phyloP scores from a whole-genome alignment of 2,888 invertebrate genomes.

The Pterostichus niger region DNA sequence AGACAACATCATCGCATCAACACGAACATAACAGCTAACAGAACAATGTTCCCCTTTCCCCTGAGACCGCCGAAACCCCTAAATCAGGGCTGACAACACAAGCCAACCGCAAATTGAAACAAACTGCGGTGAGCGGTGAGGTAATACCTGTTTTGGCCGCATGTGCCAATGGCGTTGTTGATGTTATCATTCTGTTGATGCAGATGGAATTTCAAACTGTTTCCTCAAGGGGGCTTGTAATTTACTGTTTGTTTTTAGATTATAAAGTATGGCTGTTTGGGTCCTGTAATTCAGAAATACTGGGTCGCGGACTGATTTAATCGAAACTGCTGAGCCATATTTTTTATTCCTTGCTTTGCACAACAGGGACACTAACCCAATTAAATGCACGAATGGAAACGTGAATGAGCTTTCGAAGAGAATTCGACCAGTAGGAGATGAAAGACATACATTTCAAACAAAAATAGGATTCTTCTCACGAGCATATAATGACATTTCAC shows the following conservation, averaged over 20 bases:
- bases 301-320: not conserved
- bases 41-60: not conserved
- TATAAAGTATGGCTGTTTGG: constrained; percentile 1
- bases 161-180: constrained; percentile 37
- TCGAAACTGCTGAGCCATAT: too few relatives aligned
- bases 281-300: not conserved
- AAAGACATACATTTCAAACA: too few relatives aligned
- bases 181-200: constrained; percentile 42
- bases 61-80: constrained; percentile 13
- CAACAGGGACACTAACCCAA: too few relatives aligned
- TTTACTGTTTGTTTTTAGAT: constrained; percentile 37
- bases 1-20: constrained; percentile 1
- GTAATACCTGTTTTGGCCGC: constrained; percentile 54
- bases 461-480: too few relatives aligned
- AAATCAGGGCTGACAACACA: constrained; percentile 64
- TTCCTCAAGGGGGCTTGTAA: constrained; percentile 32
- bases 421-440: too few relatives aligned
- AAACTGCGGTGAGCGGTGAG: constrained; percentile 50
- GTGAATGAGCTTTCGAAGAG: too few relatives aligned
- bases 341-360: too few relatives aligned
- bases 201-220: constrained; percentile 45
- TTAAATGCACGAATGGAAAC: too few relatives aligned
- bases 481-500: too few relatives aligned
- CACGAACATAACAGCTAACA: not conserved
- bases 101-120: constrained; percentile 64